Evolutionary conservation across 2,888 invertebrate species (phyloP), one percentile per base, ranked within the genome.

Genomic region (Capitulum mitella): DNA sequence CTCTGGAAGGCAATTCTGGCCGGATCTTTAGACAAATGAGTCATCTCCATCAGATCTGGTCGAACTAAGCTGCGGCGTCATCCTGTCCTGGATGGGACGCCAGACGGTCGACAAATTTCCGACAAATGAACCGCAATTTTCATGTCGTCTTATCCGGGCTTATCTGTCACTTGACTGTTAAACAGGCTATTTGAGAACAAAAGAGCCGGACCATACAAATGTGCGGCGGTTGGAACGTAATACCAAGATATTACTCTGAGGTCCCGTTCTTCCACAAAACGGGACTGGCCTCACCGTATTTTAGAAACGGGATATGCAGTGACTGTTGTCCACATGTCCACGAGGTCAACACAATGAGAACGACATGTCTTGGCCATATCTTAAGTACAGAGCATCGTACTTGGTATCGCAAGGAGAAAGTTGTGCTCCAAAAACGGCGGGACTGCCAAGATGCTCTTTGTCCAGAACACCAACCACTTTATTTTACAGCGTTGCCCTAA

Each of bases 151-250:
- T 61, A 61, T 61, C 61, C 10, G 1, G 16, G 61, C 32, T 61
- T 61, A 61, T 61, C 61, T 61, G 61, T 61, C 61, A 32, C 32
- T 32, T 32, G 61, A 61, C 61, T 32, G 61, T 32, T 61, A 32
- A 61, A 61, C 61, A 32, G 61, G 32, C 61, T 32, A 32, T 61
- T 32, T 32, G 32, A 14, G 32, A 61, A 61, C 61, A 32, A 32
- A 16, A 16, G 32, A 32, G 5, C 10, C 61, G 32, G 0, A 3
- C n/a, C 12, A 1, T 61, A n/a, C n/a, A 16, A 16, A 61, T n/a
- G 29, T 0, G 32, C n/a, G 61, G 61, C n/a, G 32, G 61, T 61
- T 61, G 61, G 61, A 32, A 10, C 32, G 32, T 1, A 32, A n/a
- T 61, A 16, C 2, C 5, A 29, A 10, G n/a, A 8, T 32, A 32